Evolutionary conservation across 2,113 vertebrate species (phyloP).

Genomic region (Cololabis saira): DNA sequence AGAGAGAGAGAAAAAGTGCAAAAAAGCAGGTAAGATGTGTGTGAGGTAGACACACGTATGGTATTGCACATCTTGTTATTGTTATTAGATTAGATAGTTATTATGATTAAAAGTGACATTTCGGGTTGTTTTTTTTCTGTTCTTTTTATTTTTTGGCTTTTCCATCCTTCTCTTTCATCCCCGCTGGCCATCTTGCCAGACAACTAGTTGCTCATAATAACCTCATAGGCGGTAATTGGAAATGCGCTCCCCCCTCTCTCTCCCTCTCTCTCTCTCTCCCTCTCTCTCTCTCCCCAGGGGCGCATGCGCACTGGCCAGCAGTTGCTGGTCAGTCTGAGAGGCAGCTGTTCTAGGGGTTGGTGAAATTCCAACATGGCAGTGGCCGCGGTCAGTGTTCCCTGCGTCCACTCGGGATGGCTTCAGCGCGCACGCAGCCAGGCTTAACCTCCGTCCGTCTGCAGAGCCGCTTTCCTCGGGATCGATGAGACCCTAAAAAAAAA

Average conservation of each 20-base stretch:
- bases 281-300: conserved; percentile 56
- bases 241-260: background rate
- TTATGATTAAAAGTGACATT: too few relatives aligned
- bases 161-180: conserved; percentile 2
- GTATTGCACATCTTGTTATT: too few relatives aligned
- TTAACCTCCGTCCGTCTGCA: conserved; percentile 88
- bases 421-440: conserved; percentile 88
- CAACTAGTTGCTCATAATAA: conserved; percentile 44
- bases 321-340: conserved; percentile 88
- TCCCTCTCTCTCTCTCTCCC: conserved; percentile 16
- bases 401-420: conserved; percentile 94
- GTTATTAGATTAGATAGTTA: too few relatives aligned
- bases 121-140: too few relatives aligned
- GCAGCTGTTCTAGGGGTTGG: conserved; percentile 94
- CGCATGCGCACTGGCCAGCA: conserved; percentile 90
- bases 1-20: too few relatives aligned
- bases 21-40: too few relatives aligned
- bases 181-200: background rate
- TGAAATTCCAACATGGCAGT: conserved; percentile 99
- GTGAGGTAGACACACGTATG: too few relatives aligned
- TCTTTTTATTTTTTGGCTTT: background rate
- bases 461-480: conserved; percentile 79
- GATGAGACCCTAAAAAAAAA: conserved; percentile 88
- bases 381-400: conserved; percentile 93
- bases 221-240: conserved; percentile 60